Percentiles rank a stretch among this genome's conserved stretches.
Conservation (phyloP, 2,113 vertebrate genomes). For the Ancistrus triradiatus region DNA sequence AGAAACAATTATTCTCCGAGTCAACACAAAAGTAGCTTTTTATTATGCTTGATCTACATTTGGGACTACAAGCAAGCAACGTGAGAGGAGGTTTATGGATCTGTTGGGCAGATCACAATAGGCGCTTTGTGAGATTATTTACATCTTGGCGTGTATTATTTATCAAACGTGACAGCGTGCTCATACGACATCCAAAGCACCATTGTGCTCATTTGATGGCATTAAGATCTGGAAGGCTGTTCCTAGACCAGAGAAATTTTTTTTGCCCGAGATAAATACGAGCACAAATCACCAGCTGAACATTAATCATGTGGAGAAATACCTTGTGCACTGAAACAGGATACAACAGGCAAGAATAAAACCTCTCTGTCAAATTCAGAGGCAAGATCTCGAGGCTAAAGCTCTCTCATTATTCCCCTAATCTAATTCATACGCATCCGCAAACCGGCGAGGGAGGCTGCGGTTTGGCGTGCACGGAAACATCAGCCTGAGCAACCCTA, state of each 20-base stretch:
- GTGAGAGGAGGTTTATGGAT: constrained; percentile 38
- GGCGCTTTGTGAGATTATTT: constrained; percentile 25
- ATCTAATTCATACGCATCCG: constrained; percentile 42
- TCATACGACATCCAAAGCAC: not conserved
- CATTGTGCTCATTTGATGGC: constrained; percentile 3
- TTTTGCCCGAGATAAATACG: constrained; percentile 5
- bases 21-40: not conserved
- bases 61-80: constrained; percentile 7
- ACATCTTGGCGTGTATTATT: constrained; percentile 7
- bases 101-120: constrained; percentile 35
- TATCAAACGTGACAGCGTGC: constrained; percentile 15
- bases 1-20: not conserved
- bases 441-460: constrained; percentile 17
- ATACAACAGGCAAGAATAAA: constrained; percentile 31
- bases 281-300: constrained; percentile 4
- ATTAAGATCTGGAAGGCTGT: not conserved
- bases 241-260: not conserved
- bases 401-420: constrained; percentile 36
- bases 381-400: constrained; percentile 36
- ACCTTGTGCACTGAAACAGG: constrained; percentile 15
- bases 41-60: constrained; percentile 30
- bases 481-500: constrained; percentile 44
- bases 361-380: constrained; percentile 36
- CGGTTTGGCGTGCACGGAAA: constrained; percentile 38
- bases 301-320: constrained; percentile 26